Percentiles rank a stretch among this genome's conserved stretches.
Evolutionary conservation across 2,113 vertebrate genomes (phyloP).

Genomic region (Calypte anna): DNA sequence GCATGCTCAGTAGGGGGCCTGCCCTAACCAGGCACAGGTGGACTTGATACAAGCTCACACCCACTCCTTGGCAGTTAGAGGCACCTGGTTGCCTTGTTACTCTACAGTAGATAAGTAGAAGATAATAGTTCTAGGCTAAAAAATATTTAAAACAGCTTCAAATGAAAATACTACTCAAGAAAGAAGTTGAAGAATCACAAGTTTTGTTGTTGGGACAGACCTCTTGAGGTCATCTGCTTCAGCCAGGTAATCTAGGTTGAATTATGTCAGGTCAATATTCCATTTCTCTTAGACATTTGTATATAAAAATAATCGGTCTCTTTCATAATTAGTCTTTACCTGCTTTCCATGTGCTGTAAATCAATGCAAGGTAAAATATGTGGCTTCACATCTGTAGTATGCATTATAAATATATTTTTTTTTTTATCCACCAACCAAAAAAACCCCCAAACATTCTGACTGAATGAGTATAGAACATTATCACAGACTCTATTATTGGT

Average conservation of each 20-base stretch:
- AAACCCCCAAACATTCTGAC: background rate
- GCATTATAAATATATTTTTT: background rate
- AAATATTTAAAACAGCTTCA: background rate
- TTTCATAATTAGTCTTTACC: background rate
- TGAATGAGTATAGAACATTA: background rate
- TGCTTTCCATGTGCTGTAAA: background rate
- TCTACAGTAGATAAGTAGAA: too few relatives aligned
- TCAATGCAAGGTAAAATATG: background rate
- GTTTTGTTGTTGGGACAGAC: background rate
- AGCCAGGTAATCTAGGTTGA: background rate
- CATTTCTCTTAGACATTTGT: background rate
- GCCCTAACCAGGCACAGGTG: too few relatives aligned
- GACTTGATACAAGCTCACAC: too few relatives aligned
- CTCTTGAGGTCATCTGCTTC: background rate
- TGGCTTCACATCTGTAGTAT: background rate
- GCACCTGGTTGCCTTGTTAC: too few relatives aligned
- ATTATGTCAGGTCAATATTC: background rate
- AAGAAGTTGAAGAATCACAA: background rate
- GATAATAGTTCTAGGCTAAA: background rate
- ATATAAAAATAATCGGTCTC: background rate
- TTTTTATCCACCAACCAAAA: background rate
- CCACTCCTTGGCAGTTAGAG: too few relatives aligned
- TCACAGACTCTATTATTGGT: background rate
- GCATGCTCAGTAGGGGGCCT: too few relatives aligned
- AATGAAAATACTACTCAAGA: background rate